Conservation (phyloP, 37 sponge, comb jelly and placozoan genomes). For the Halichondria panicea region DNA sequence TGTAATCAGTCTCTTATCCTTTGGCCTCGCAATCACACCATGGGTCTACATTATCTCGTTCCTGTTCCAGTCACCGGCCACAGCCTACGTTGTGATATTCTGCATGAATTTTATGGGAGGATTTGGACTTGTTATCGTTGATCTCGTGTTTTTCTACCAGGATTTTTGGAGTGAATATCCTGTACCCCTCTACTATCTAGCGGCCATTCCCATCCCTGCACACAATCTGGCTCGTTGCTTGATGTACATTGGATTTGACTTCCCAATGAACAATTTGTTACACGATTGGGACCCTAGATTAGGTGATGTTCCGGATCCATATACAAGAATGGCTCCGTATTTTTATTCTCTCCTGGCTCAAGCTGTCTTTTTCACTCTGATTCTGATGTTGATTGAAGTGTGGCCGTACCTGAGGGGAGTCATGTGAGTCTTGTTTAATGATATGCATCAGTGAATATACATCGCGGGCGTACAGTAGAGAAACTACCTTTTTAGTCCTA, state of each 20-base stretch:
- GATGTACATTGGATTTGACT: conserved; percentile 64
- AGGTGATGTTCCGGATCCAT: not conserved
- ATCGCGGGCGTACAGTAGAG: not conserved
- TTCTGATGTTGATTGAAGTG: conserved; percentile 21
- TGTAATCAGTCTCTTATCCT: conserved; percentile 61
- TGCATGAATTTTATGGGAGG: conserved; percentile 86
- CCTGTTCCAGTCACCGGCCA: conserved; percentile 79
- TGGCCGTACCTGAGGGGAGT: not conserved
- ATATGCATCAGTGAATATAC: not conserved
- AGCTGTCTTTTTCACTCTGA: conserved; percentile 14
- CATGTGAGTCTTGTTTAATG: not conserved
- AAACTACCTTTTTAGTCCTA: too few species aligned
- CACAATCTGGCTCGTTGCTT: conserved; percentile 46
- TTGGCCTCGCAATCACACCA: conserved; percentile 81
- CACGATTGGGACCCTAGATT: not conserved
- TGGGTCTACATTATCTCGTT: conserved; percentile 89
- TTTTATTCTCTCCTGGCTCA: conserved; percentile 44
- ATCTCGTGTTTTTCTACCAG: conserved; percentile 30
- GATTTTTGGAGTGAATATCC: not conserved
- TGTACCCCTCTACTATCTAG: conserved; percentile 57
- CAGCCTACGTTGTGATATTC: conserved; percentile 78
- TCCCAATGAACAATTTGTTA: not conserved
- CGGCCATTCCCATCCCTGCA: conserved; percentile 48
- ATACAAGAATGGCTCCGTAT: conserved; percentile 16
- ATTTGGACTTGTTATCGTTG: conserved; percentile 66